Evolutionary conservation across 2,113 vertebrate species (phyloP), one percentile per base, ranked within the genome.

Genomic region (Acrocephalus kingi): DNA sequence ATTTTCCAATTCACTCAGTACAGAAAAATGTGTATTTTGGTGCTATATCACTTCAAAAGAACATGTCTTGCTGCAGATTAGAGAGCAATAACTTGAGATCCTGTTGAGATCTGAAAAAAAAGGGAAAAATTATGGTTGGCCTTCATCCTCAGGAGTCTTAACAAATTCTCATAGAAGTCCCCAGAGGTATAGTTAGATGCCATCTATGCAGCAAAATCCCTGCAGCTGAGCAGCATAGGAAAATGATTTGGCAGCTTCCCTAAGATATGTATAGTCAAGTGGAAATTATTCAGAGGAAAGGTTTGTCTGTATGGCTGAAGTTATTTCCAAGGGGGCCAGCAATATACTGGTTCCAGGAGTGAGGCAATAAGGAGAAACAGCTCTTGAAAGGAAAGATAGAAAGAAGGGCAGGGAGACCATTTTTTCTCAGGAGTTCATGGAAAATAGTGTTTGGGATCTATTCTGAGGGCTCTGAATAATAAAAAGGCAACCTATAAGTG

Each of bases 1-100:
- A 68, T 93, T 97, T 97, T 90, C 79, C 75, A 88, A 68, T 92
- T 80, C 94, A 71, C 52, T 95, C 31, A 46, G 27, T 54, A 35
- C 48, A 79, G 59, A 46, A 86, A 93, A 93, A 81, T 49, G 43
- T 46, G 54, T 71, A 81, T 86, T 94, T 88, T 82, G 68, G 37
- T 81, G 83, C 48, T 28, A 3, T 84, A 79, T 63, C 49, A 54
- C 69, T 92, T 80, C 55, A 72, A 58, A 20, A 81, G 61, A 77
- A 9, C 27, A 77, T 0, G 0, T 80, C 58, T 51, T 49, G 20
- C 83, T 93, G 64, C 25, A 86, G 61, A 86, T 41, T 52, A 77
- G 39, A 89, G 19, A 59, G 33, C 28, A 72, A 0, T 68, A 86
- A 83, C 19, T 75, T 72, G 33, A 84, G 25, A 54, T 75, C 52